Conservation (phyloP, 2,113 vertebrate genomes). For the Pipra filicauda region DNA sequence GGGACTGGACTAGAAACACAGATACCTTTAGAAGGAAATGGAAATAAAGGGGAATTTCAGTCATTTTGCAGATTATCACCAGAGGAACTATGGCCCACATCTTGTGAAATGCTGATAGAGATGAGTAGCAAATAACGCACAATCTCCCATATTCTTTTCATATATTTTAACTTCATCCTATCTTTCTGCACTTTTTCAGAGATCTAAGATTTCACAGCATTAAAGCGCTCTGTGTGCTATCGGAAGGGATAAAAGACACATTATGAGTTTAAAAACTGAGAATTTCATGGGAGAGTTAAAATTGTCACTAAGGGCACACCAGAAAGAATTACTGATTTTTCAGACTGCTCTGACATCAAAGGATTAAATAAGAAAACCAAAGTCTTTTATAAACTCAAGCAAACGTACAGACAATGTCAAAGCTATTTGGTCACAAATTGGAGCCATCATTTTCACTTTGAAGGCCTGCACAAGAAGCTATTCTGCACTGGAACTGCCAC, state of each 20-base stretch:
- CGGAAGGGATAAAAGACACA: constrained; percentile 20
- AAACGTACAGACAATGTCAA: constrained; percentile 50
- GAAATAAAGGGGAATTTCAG: not conserved
- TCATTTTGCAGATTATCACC: not conserved
- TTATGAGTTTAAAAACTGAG: constrained; percentile 18
- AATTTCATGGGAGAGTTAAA: constrained; percentile 44
- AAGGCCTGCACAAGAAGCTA: constrained; percentile 34
- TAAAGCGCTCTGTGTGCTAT: not conserved
- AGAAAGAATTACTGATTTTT: constrained; percentile 57
- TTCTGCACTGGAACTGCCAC: constrained; percentile 33
- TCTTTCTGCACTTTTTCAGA: not conserved
- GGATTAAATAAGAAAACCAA: constrained; percentile 54
- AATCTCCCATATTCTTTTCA: not conserved
- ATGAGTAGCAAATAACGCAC: not conserved
- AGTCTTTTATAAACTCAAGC: constrained; percentile 57
- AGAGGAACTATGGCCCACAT: not conserved
- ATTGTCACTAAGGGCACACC: constrained; percentile 38
- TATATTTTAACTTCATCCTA: constrained; percentile 1
- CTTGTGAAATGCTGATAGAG: not conserved
- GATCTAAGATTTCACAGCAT: not conserved
- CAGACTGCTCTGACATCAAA: constrained; percentile 41
- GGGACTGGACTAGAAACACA: not conserved
- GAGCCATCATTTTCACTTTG: constrained; percentile 53
- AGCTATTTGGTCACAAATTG: constrained; percentile 58
- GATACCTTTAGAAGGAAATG: not conserved